Evolutionary conservation across 37 sponge, comb jelly and placozoan species (phyloP), one percentile per base, ranked within the genome.

Genomic region (Theonella swinhoei): DNA sequence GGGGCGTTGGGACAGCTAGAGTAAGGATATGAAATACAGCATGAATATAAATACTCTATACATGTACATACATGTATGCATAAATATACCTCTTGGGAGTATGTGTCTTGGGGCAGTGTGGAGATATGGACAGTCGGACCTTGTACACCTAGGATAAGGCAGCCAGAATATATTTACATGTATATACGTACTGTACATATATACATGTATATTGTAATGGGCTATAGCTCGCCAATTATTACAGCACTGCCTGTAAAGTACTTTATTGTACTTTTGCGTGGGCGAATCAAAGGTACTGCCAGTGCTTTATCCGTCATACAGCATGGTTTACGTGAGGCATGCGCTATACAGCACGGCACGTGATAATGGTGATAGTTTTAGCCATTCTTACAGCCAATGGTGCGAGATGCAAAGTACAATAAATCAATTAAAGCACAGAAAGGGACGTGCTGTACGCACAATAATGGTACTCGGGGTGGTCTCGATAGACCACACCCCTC

Each of bases 41-140:
- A 4, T 42, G 42, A 58, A 58, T 58, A 58, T 58, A 7, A 7
- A 23, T 28, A 66, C 20, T 28, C n/a, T 69, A 35, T 33, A 2
- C 35, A 34, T 69, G 70, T 22, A 34, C 33, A 35, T 34, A 69
- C 35, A 32, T 69, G 60, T 58, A 19, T 58, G 60, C 5, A 23
- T 65, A 65, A 7, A 7, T 26, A 20, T 58, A 42, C 62, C 73
- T 82, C 35, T n/a, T 26, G 68, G 29, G 1, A 38, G 5, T 26
- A 74, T 74, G 69, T 74, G 75, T 71, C 75, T 85, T 0, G 86
- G 91, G 25, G 86, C 86, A 37, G 91, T 90, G 60, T 91, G 92
- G 22, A 91, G 72, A 34, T 86, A 91, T 3, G 91, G 83, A 69
- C 91, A 91, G 65, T 83, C 83, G 0, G 83, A 64, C 0, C 75